Evolutionary conservation across 2,113 vertebrate species (phyloP), one percentile per base, ranked within the genome.

Genomic region (Tupaia tana): DNA sequence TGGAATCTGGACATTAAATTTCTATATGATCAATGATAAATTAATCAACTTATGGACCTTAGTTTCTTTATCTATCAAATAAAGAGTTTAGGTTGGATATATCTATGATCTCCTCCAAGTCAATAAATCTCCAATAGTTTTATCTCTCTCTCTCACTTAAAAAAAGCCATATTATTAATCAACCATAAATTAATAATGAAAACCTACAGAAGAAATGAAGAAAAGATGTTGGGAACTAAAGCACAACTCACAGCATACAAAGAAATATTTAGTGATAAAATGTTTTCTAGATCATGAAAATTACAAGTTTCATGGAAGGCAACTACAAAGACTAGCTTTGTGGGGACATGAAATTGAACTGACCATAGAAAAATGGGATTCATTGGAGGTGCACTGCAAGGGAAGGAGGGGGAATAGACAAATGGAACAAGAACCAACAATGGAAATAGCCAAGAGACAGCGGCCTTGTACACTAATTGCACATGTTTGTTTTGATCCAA

Each of bases 131-230:
- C 14, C 18, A 82, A 69, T 34, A 69, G 4, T 91, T 96, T 94
- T 13, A 80, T 10, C 6, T 88, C 43, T 88, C 29, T 1, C 16
- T 91, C 29, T 73, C 14, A 54, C 27, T 75, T 93, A 54, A 61
- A 61, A 81, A 67, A 56, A 59, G 1, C 1, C 43, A 73, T 85
- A n/a, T 25, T 6, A 79, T 34, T 67, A 91, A 88, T 2, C 34
- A 93, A 54, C 9, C 6, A 95, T 79, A 83, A 24, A 82, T 67
- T 67, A 58, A 61, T 82, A 73, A 96, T 71, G 71, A 80, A 74
- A 92, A 69, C 19, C 22, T 86, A 14, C n/a, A 1, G 25, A 10
- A 94, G 52, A 94, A 82, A 74, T 61, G 29, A 85, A 92, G 20
- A 63, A 73, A 84, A 80, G 20, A 91, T 22, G 6, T 1, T 80